Conservation (phyloP, 2,888 invertebrate genomes). For the Tanypteryx hageni region DNA sequence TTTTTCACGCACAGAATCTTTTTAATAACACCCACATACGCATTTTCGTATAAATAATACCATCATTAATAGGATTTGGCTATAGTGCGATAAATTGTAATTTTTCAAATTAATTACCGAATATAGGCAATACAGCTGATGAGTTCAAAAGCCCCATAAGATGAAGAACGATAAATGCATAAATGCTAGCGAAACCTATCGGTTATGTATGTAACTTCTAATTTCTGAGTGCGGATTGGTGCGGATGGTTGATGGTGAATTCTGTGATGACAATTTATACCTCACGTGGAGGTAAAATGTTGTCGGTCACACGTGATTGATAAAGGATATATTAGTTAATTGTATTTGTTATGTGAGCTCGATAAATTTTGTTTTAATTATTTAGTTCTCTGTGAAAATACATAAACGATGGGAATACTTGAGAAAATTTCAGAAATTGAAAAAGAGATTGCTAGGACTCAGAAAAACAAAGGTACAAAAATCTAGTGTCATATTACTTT, state of each 20-base stretch:
- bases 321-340: neutral
- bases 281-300: neutral
- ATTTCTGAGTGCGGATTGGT: too few species aligned
- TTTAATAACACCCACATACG: too few species aligned
- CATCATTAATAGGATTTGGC: too few species aligned
- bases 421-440: constrained; percentile 99
- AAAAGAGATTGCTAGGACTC: constrained; percentile 97
- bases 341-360: neutral
- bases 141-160: neutral
- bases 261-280: neutral
- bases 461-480: constrained; percentile 96
- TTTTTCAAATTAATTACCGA: too few species aligned
- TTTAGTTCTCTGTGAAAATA: neutral
- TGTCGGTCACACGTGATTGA: neutral
- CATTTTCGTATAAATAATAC: too few species aligned
- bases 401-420: constrained; percentile 92
- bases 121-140: too few species aligned
- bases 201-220: neutral
- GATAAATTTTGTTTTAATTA: neutral
- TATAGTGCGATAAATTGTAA: too few species aligned
- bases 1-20: too few species aligned
- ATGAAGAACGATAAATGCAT: neutral
- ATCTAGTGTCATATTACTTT: neutral
- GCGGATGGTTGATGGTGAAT: too few species aligned
- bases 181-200: constrained; percentile 23